A percentile compares a stretch with the other conserved stretches of the same genome.
Evolutionary conservation across 1,140 invertebrate genomes (phyloP).

Genomic region (Nasonia longicornis): DNA sequence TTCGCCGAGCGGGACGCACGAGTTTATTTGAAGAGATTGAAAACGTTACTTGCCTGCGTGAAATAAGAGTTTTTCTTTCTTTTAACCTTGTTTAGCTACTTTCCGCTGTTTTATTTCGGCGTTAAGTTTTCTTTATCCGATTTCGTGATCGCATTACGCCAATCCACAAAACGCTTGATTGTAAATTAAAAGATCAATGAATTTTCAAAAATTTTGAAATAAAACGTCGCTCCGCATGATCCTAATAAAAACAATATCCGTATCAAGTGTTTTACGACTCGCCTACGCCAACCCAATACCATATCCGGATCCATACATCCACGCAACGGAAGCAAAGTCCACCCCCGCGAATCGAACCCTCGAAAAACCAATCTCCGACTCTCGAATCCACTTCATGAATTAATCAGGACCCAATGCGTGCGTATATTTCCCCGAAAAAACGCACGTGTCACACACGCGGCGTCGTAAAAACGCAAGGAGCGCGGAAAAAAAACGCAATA

Average conservation of each 20-base stretch:
- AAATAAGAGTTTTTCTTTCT: not conserved
- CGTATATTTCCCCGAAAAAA: not conserved
- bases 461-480: not conserved
- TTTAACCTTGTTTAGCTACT: too few species aligned
- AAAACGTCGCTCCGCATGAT: too few species aligned
- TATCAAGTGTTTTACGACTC: too few species aligned
- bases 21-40: slow-evolving; percentile 4
- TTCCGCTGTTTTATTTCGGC: not conserved
- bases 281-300: not conserved
- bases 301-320: not conserved
- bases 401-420: not conserved
- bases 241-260: too few species aligned
- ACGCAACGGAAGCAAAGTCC: not conserved
- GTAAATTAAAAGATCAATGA: too few species aligned
- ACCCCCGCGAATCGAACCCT: not conserved
- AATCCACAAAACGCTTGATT: too few species aligned
- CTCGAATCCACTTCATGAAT: not conserved
- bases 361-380: not conserved
- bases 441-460: slow-evolving; percentile 18
- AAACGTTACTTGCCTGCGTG: not conserved
- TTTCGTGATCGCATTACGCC: not conserved
- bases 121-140: not conserved
- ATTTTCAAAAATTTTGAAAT: too few species aligned
- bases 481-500: not conserved
- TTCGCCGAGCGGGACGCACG: not conserved